Conservation (phyloP, 1,140 invertebrate species). For the Atta cephalotes region DNA sequence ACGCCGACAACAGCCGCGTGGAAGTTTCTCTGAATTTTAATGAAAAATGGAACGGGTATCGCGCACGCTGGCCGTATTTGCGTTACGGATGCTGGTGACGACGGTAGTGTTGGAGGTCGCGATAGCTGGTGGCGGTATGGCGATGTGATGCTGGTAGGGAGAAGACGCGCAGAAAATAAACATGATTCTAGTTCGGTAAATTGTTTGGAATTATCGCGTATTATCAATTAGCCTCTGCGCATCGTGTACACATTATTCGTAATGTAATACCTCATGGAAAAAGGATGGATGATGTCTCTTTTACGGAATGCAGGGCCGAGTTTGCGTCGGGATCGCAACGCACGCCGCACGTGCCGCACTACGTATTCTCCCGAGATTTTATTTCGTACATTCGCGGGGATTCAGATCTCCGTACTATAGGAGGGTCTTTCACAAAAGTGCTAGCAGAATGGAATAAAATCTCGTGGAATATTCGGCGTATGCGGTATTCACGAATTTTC, state of each 20-base stretch:
- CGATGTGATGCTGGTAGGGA: conserved; percentile 5
- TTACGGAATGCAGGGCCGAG: conserved; percentile 52
- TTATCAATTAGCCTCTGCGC: conserved; percentile 68
- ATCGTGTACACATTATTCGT: conserved; percentile 31
- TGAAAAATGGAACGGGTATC: conserved; percentile 63
- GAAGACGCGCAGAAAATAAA: conserved; percentile 31
- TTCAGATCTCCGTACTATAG: neutral
- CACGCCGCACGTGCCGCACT: neutral
- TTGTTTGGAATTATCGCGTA: conserved; percentile 64
- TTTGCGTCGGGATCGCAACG: neutral
- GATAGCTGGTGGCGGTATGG: conserved; percentile 8
- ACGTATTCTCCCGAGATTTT: conserved; percentile 13
- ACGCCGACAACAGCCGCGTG: conserved; percentile 49
- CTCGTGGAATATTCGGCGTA: conserved; percentile 6
- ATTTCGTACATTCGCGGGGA: conserved; percentile 25
- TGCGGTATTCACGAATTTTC: conserved; percentile 13
- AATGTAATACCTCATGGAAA: conserved; percentile 38
- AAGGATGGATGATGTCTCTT: conserved; percentile 43
- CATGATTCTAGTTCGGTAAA: conserved; percentile 53
- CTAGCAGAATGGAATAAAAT: neutral
- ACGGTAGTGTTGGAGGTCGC: neutral
- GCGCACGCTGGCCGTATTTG: conserved; percentile 34
- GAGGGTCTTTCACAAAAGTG: neutral
- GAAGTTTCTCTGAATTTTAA: conserved; percentile 69
- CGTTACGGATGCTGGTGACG: conserved; percentile 57